Conservation (phyloP, 2,797 vertebrate species). For the Balearica regulorum region DNA sequence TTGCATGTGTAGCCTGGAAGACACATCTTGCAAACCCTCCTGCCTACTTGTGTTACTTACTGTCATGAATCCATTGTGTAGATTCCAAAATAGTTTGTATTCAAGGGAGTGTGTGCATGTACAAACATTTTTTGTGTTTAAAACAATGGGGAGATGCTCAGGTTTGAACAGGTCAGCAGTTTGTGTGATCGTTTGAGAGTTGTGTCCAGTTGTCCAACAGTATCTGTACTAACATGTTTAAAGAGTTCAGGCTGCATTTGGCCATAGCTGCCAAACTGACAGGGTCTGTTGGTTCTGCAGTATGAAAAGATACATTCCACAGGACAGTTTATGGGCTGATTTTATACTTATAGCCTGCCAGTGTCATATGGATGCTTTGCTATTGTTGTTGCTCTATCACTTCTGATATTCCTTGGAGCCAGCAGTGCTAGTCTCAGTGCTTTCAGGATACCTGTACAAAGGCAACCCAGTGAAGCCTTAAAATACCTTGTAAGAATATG, state of each 20-base stretch:
- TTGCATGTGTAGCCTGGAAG: background rate
- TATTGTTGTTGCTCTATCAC: background rate
- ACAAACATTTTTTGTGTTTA: background rate
- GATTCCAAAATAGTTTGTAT: background rate
- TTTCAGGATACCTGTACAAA: background rate
- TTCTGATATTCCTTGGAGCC: background rate
- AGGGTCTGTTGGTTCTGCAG: background rate
- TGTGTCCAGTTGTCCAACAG: background rate
- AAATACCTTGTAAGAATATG: background rate
- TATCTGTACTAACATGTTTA: background rate
- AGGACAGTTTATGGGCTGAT: background rate
- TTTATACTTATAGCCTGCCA: background rate
- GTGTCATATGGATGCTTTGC: background rate
- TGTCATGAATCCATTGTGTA: background rate
- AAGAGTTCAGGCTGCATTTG: background rate
- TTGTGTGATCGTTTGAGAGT: accelerated
- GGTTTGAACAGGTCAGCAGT: background rate
- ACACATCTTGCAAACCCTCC: background rate
- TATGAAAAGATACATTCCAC: background rate
- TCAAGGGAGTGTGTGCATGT: background rate
- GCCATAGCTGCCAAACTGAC: background rate
- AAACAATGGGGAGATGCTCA: background rate
- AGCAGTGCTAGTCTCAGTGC: background rate
- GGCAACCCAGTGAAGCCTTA: background rate
- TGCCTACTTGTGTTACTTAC: background rate